Conservation (phyloP, 1,140 invertebrate species). For the Cyphomyrmex costatus region DNA sequence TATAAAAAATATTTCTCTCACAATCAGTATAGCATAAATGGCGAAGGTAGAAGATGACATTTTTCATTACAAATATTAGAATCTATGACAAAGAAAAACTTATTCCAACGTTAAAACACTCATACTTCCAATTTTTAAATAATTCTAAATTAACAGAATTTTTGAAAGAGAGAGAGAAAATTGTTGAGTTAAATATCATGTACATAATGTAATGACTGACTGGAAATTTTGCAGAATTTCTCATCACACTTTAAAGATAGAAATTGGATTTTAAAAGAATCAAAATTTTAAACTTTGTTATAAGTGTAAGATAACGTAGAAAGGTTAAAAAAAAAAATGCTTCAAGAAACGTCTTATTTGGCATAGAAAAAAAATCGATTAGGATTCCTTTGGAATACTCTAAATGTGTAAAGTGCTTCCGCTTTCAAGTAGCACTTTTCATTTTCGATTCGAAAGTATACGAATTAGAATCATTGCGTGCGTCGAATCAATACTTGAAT, state of each 20-base stretch:
- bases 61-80: neutral
- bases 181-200: neutral
- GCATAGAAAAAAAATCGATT: neutral
- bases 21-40: neutral
- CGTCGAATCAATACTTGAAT: neutral
- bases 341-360: neutral
- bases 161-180: too few relatives aligned
- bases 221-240: neutral
- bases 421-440: neutral
- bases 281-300: neutral
- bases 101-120: neutral
- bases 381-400: neutral
- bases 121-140: neutral
- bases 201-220: neutral
- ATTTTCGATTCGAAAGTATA: neutral
- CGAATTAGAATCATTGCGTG: conserved; percentile 3
- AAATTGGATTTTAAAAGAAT: neutral
- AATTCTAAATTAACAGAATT: conserved; percentile 14
- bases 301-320: neutral
- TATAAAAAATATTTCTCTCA: too few relatives aligned
- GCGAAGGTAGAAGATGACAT: neutral
- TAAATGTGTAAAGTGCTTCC: neutral
- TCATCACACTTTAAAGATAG: neutral
- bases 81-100: neutral
- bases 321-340: neutral